phyloP scores from a whole-genome alignment of 2,113 vertebrate genomes.

The Manacus vitellinus region DNA sequence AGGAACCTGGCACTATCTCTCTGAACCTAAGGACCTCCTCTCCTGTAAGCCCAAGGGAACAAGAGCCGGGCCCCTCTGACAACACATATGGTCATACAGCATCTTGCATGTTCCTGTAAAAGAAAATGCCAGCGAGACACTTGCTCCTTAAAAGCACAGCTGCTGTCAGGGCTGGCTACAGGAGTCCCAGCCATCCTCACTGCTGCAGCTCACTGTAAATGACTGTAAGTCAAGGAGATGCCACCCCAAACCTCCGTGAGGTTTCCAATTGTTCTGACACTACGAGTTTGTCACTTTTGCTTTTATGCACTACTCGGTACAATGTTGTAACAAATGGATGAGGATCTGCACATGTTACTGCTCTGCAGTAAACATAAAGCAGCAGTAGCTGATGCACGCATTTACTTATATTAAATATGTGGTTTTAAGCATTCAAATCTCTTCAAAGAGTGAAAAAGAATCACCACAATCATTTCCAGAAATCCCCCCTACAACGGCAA shows the following conservation, averaged over 20 bases:
- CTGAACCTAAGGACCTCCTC: background rate
- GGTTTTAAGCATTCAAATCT: background rate
- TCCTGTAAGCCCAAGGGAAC: background rate
- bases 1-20: background rate
- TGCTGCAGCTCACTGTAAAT: background rate
- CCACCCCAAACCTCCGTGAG: background rate
- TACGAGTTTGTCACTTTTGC: accelerated
- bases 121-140: background rate
- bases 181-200: background rate
- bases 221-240: accelerated
- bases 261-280: background rate
- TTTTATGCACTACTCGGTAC: background rate
- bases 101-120: background rate
- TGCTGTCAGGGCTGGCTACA: background rate
- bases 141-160: background rate
- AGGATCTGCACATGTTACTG: background rate
- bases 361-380: background rate
- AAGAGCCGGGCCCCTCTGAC: background rate
- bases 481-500: background rate
- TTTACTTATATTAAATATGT: background rate
- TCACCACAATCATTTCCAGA: background rate
- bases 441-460: background rate
- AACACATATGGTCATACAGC: accelerated
- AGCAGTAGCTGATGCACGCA: background rate
- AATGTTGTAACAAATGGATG: background rate